Base-by-base conservation (phyloP, 92 coral and sea anemone genomes). In the Bergia puertoricense region DNA sequence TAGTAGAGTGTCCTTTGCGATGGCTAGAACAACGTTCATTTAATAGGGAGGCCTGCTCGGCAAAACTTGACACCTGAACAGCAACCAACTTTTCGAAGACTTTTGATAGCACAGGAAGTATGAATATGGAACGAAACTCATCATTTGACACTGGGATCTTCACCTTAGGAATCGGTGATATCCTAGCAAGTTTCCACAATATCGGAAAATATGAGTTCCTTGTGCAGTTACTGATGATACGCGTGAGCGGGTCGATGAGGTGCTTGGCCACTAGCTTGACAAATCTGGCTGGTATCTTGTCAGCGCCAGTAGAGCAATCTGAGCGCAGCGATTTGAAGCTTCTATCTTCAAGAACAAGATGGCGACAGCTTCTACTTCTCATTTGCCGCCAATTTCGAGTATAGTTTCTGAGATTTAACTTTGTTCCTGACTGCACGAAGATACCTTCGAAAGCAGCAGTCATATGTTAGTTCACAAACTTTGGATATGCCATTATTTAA, bases 341-440 rank as follows among this genome's bases (percentile, higher is more conserved):
- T 30, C 30, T 30, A 30, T 30, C 30, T 30, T 30, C 30, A 30
- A 30, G 30, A 30, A 30, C 30, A 30, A 30, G 30, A 30, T 30
- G 30, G 30, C 30, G 30, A 30, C 30, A 30, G 30, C 30, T 30
- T 30, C 30, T 30, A 30, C 30, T 30, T 30, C 30, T 30, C 30
- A 30, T 30, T 30, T 30, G 30, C 30, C 30, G 30, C 30, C 30
- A 30, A 30, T 86, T 93, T 93, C 93, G 91, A 91, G 90, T 93
- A 93, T 57, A 93, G 81, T 89, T 89, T 93, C 50, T 88, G 91
- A 85, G 89, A 91, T 86, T 89, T 91, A 9, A 93, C 89, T 76
- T 93, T 91, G 91, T 91, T 91, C 82, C 94, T 91, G 89, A 91
- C 91, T 75, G 93, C 89, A 68, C 96, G 90, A 89, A 93, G 96